phyloP scores from a whole-genome alignment of 2,797 vertebrate genomes.

The Pristis pectinata region DNA sequence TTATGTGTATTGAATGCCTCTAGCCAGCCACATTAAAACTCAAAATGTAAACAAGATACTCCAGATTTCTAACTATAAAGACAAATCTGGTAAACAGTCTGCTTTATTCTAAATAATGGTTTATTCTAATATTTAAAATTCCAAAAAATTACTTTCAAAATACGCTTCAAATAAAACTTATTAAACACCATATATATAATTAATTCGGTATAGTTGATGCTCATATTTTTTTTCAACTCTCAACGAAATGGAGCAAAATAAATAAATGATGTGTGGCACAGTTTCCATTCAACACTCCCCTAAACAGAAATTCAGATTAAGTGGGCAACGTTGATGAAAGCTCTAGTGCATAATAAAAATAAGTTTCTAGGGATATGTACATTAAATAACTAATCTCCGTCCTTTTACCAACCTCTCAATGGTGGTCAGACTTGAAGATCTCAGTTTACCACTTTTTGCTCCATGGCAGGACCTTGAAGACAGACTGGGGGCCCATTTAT shows the following conservation, averaged over 20 bases:
- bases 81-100: background rate
- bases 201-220: background rate
- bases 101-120: background rate
- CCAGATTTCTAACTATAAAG: background rate
- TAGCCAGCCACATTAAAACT: background rate
- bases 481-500: too few relatives aligned
- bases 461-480: background rate
- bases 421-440: background rate
- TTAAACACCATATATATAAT: background rate
- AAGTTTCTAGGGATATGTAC: background rate
- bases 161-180: background rate
- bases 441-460: background rate
- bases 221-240: too few relatives aligned
- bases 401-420: slow-evolving; percentile 17
- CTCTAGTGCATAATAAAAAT: too few relatives aligned
- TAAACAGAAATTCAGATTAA: background rate
- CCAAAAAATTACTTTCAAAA: background rate
- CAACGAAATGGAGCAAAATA: background rate
- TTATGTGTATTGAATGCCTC: background rate
- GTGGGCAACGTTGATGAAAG: background rate
- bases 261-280: background rate
- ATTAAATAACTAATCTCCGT: background rate
- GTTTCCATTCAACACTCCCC: background rate
- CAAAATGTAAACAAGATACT: background rate
- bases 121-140: background rate